Evolutionary conservation across 2,888 invertebrate genomes (phyloP), one percentile per base, ranked within the genome.

Genomic region (Phortica magna): DNA sequence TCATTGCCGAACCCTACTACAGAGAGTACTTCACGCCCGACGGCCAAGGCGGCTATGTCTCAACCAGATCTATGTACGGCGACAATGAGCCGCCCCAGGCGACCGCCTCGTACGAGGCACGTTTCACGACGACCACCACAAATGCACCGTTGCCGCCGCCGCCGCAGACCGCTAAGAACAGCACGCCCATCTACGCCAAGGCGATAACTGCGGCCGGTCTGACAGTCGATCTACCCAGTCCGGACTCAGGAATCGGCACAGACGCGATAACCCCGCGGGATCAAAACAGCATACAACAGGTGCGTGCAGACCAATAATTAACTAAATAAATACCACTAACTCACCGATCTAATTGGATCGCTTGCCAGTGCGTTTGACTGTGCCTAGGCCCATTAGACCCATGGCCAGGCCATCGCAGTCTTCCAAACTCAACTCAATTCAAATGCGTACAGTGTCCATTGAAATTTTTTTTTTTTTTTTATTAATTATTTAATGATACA

Each of bases 181-280:
- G 89, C 74, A 91, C 91, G 42, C 91, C 92, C 41, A 87, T 92
- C 53, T 92, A 92, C 80, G 89, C 92, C 64, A 92, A 92, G 88
- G 88, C 92, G 75, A 91, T 96, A 89, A 94, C 95, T 83, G 95
- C 95, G 77, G 95, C 95, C 81, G 97, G 96, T 64, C 95, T 98
- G 84, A 97, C 97, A 73, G 98, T 98, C 90, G 98, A 98, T 93
- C 94, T 98, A 90, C 98, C 98, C 42, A 98, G 98, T 86, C 98
- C 98, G 42, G 98, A 98, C 93, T 97, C 97, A 90, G 98, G 98
- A 82, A 98, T 98, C 90, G 98, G 98, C 81, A 96, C 97, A 57
- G 97, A 98, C 90, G 96, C 97, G 84, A 97, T 97, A 91, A 98
- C 98, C 79, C 97, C 98, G 81, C 93, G 97, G 89, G 97, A 97